Percentiles rank a stretch among this genome's conserved stretches.
Evolutionary conservation across 2,113 vertebrate genomes (phyloP).

Genomic region (Scomber japonicus): DNA sequence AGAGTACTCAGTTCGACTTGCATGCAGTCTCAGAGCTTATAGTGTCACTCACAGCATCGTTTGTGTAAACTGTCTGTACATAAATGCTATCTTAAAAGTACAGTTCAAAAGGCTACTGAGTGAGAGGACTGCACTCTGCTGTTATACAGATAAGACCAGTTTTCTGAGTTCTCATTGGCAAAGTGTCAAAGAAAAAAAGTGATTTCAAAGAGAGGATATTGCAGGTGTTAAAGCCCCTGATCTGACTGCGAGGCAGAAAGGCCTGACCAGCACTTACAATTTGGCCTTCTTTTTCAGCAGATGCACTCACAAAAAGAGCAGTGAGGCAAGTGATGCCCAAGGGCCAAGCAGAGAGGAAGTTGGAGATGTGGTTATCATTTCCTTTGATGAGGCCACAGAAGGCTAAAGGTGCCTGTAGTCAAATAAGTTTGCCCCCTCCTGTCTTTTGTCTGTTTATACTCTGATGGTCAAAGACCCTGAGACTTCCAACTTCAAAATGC

Average conservation of each 20-base stretch:
- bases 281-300: constrained; percentile 61
- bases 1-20: background rate
- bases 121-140: constrained; percentile 47
- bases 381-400: constrained; percentile 71
- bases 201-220: constrained; percentile 51
- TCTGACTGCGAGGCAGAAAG: constrained; percentile 62
- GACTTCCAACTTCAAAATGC: constrained; percentile 75
- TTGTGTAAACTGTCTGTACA: constrained; percentile 48
- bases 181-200: constrained; percentile 51
- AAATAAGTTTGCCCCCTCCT: constrained; percentile 67
- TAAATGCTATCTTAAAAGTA: constrained; percentile 57
- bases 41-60: constrained; percentile 17
- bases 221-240: constrained; percentile 65
- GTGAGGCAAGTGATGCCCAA: constrained; percentile 54
- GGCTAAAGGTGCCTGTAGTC: constrained; percentile 67
- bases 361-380: constrained; percentile 65
- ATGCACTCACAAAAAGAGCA: constrained; percentile 57
- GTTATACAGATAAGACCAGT: constrained; percentile 62
- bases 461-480: constrained; percentile 72
- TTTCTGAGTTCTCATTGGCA: constrained; percentile 57
- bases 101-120: constrained; percentile 42
- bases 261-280: constrained; percentile 30
- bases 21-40: background rate
- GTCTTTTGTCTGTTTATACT: constrained; percentile 68
- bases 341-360: constrained; percentile 61